phyloP scores from a whole-genome alignment of 2,888 invertebrate species.

The Tetanocera ferruginea region DNA sequence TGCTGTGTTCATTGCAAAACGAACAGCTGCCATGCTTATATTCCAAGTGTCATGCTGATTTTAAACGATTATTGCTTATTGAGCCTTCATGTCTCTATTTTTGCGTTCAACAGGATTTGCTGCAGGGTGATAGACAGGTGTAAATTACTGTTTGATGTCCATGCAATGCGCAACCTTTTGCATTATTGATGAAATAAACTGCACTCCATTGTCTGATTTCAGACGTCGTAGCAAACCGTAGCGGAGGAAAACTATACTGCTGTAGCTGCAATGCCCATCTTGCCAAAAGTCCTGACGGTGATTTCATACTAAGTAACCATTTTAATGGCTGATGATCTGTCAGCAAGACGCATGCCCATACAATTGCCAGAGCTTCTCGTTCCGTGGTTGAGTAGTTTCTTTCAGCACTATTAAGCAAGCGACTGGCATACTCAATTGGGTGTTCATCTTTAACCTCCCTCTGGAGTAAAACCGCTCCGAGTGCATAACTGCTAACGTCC shows the following conservation, averaged over 20 bases:
- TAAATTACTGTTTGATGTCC: slow-evolving; percentile 43
- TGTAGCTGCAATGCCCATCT: slow-evolving; percentile 69
- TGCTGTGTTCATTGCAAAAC: slow-evolving; percentile 53
- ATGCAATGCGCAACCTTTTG: slow-evolving; percentile 2
- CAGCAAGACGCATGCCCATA: slow-evolving; percentile 45
- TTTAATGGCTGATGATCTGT: slow-evolving; percentile 63
- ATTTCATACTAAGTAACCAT: slow-evolving; percentile 67
- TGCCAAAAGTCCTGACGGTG: slow-evolving; percentile 66
- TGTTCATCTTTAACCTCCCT: not conserved
- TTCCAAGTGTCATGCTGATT: not conserved
- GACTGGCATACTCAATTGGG: not conserved
- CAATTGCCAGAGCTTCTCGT: not conserved
- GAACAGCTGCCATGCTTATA: not conserved
- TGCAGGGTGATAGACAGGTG: slow-evolving; percentile 47
- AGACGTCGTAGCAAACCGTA: not conserved
- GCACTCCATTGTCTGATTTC: not conserved
- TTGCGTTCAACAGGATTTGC: not conserved
- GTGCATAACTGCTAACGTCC: not conserved
- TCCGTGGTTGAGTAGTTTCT: not conserved
- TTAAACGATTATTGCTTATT: not conserved
- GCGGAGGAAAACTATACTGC: slow-evolving; percentile 59
- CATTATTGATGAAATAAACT: slow-evolving; percentile 1
- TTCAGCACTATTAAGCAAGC: not conserved
- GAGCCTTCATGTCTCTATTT: not conserved
- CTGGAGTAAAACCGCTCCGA: slow-evolving; percentile 1